Evolutionary conservation across 2,888 invertebrate species (phyloP).

Genomic region (Nebria salina): DNA sequence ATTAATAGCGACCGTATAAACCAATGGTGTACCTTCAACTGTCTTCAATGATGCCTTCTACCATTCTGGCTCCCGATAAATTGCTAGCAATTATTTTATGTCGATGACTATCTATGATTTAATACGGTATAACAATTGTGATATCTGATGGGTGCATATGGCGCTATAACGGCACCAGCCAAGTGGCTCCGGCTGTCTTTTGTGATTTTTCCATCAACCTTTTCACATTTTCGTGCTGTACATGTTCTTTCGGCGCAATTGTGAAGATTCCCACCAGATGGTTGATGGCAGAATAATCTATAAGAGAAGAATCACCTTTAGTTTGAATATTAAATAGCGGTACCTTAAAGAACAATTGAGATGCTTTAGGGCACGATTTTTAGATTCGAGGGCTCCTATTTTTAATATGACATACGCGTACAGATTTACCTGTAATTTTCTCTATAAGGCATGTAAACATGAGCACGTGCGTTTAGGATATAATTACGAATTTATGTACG

Average conservation of each 20-base stretch:
- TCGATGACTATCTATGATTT: not conserved
- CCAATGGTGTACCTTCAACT: not conserved
- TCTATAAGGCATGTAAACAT: too few relatives aligned
- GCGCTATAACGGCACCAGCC: not conserved
- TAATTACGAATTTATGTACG: not conserved
- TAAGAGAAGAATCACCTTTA: not conserved
- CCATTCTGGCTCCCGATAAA: conserved; percentile 4
- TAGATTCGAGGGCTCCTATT: too few relatives aligned
- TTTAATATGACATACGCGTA: too few relatives aligned
- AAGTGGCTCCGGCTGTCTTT: not conserved
- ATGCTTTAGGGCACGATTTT: too few relatives aligned
- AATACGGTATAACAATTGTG: conserved; percentile 17
- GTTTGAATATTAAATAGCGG: not conserved
- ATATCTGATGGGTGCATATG: not conserved
- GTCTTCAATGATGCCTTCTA: not conserved
- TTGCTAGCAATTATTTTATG: conserved; percentile 15
- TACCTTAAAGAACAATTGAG: not conserved
- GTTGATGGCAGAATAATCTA: not conserved
- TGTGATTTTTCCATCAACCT: not conserved
- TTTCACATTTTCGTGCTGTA: not conserved
- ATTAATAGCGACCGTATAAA: too few relatives aligned
- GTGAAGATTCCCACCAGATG: not conserved
- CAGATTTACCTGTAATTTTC: too few relatives aligned
- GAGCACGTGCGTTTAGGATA: too few relatives aligned
- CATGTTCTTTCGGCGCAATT: not conserved